These are phyloP conservation scores for Pygoscelis adeliae DNA, from an alignment of 2,113 vertebrate genomes.

Conservation along the genomic window DNA sequence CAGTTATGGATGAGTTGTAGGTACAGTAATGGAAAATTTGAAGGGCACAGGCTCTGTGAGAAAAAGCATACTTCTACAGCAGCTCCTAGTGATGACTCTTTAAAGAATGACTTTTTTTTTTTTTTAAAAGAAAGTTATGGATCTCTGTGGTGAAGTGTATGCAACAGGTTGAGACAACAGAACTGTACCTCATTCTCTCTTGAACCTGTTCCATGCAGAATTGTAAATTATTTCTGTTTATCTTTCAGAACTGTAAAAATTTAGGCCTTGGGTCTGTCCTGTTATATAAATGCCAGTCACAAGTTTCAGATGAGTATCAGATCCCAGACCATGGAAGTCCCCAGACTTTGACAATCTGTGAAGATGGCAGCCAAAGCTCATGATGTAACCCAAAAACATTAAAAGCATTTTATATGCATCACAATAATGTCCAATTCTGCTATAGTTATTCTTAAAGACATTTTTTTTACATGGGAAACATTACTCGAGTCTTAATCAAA, in stretches of 20 bases:
- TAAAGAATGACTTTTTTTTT: neutral
- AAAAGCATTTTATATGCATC: neutral
- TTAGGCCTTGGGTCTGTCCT: neutral
- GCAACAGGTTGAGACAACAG: neutral
- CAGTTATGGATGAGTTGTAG: constrained; percentile 10
- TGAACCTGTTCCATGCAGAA: neutral
- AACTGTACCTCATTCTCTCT: neutral
- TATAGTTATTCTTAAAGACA: neutral
- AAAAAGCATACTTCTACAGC: neutral
- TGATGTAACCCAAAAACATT: neutral
- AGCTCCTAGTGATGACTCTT: neutral
- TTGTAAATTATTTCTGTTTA: neutral
- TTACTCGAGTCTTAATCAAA: neutral
- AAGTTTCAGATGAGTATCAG: neutral
- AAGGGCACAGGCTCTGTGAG: neutral
- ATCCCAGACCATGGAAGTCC: neutral
- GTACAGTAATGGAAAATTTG: constrained; percentile 20
- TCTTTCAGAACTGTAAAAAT: neutral
- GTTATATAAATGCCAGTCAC: neutral
- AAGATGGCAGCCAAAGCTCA: accelerated
- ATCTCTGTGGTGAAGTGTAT: neutral
- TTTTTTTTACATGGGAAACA: neutral
- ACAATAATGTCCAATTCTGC: neutral
- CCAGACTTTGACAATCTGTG: neutral
- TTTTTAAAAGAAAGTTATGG: neutral